Base-by-base conservation (phyloP, 2,797 vertebrate genomes). In the Discoglossus pictus region DNA sequence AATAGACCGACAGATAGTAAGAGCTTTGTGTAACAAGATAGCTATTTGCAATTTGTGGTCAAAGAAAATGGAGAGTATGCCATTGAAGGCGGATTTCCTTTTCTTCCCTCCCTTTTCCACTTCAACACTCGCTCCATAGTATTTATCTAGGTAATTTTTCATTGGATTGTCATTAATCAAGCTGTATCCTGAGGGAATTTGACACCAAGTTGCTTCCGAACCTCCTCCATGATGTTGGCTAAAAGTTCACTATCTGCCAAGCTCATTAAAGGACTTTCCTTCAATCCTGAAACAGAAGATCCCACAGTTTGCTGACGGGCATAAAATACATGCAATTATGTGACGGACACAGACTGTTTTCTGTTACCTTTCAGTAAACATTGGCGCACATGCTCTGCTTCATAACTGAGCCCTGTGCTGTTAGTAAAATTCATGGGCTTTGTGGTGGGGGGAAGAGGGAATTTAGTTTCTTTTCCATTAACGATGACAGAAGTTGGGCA, bases 381-480 rank as follows among this genome's bases (percentile, higher is more conserved):
- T 73, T 89, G 88, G 0, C 90, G 89, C 17, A 96, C 90, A 8
- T 93, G 93, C 52, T 91, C 88, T 0, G 93, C 94, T 74, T 95
- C 92, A 1, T 92, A 95, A 18, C 80, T 72, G 87, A 96, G 75
- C 68, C 92, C 92, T 0, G 86, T 84, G 18, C 89, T 84, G 17
- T 91, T 86, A 0, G 10, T 0, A 76, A 88, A 94, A 76, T 92
- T 90, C 10, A 86, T 84, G 5, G 83, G 86, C 18, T 88, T 71
- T 7, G 65, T 42, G 0, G 88, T 80, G 12, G 0, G 75, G 18
- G 67, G 25, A 13, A 16, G 48, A 1, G 62, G 69, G 68, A 52
- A 79, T 1, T 78, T 40, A 0, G 74, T 86, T 65, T 77, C 84
- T 54, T 85, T 79, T n/a, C 84, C 88, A 31, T 91, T 90, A 23